phyloP scores from a whole-genome alignment of 2,113 vertebrate genomes.

The Polyodon spathula region DNA sequence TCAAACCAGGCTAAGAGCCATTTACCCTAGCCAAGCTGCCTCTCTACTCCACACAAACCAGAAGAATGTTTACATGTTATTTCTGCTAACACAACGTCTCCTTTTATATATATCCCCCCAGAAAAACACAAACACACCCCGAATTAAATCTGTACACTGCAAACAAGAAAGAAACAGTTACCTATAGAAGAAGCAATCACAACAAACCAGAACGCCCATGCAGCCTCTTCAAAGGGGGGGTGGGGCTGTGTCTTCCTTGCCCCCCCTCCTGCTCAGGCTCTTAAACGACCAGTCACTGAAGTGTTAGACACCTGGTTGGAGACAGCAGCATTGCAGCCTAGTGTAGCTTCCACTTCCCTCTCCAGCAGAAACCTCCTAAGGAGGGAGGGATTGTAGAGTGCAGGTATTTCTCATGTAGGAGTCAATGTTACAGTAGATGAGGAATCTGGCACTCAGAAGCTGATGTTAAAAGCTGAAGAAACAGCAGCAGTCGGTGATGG shows the following conservation, averaged over 20 bases:
- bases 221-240: conserved; percentile 30
- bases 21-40: no score
- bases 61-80: no score
- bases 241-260: conserved; percentile 20
- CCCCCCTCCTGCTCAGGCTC: conserved; percentile 13
- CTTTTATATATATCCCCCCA: no score
- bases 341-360: conserved; percentile 20
- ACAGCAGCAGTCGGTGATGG: background rate
- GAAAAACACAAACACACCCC: conserved; percentile 15
- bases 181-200: conserved; percentile 73
- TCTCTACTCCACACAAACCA: no score
- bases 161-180: conserved; percentile 24
- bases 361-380: background rate
- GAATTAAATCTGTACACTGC: background rate
- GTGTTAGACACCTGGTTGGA: no score
- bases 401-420: no score
- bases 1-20: no score
- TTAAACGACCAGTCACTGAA: conserved; percentile 9
- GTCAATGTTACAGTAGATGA: no score
- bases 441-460: no score
- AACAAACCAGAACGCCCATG: conserved; percentile 68
- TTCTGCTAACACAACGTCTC: no score
- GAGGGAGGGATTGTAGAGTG: no score
- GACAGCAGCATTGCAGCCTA: conserved; percentile 14
- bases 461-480: background rate